phyloP scores from a whole-genome alignment of 2,113 vertebrate species.

The Leptocoma aspasia region DNA sequence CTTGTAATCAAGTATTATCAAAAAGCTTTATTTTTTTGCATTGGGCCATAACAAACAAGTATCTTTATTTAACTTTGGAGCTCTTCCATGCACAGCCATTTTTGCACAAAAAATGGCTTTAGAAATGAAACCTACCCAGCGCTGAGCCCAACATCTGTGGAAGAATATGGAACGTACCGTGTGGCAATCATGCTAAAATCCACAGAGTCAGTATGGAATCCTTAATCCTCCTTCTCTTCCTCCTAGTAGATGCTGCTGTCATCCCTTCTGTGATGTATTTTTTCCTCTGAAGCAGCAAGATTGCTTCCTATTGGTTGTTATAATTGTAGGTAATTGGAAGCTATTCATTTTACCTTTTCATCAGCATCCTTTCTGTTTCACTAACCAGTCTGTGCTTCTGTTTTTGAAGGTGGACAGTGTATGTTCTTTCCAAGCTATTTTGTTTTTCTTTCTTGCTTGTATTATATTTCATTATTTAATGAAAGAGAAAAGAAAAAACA shows the following conservation, averaged over 20 bases:
- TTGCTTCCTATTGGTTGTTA: conserved; percentile 50
- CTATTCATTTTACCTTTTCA: conserved; percentile 55
- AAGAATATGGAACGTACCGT: not conserved
- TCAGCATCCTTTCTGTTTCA: conserved; percentile 60
- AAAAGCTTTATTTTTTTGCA: not conserved
- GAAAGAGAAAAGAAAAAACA: not conserved
- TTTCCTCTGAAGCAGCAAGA: conserved; percentile 42
- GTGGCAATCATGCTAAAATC: not conserved
- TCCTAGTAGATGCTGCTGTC: not conserved
- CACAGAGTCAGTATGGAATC: not conserved
- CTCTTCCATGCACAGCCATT: not conserved
- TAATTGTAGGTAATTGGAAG: conserved; percentile 60
- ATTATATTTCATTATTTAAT: conserved; percentile 23
- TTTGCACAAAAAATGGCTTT: not conserved
- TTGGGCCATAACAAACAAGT: not conserved
- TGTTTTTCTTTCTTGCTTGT: conserved; percentile 27
- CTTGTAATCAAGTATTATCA: not conserved
- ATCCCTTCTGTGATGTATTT: conserved; percentile 7
- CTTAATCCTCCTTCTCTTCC: not conserved
- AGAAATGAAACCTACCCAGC: not conserved
- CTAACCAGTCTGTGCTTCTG: not conserved
- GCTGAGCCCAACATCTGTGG: not conserved
- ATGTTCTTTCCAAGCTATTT: conserved; percentile 53
- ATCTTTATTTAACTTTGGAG: not conserved
- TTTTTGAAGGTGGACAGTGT: conserved; percentile 41